Conservation (phyloP, 92 coral and sea anemone species). For the Blastomussa wellsi region DNA sequence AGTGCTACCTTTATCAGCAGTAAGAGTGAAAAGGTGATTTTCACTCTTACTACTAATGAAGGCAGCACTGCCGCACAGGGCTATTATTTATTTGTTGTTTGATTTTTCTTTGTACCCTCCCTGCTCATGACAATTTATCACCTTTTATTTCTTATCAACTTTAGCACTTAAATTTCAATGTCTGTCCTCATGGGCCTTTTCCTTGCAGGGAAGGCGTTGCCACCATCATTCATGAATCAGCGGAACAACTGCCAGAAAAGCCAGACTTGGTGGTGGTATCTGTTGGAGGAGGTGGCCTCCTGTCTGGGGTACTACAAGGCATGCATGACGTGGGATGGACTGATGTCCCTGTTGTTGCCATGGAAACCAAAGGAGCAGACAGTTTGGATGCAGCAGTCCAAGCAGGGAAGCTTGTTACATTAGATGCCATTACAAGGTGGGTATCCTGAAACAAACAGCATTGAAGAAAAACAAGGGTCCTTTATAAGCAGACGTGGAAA, state of each 20-base stretch:
- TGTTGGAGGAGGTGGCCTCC: slow-evolving; percentile 94
- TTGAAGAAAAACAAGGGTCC: background rate
- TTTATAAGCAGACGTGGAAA: no score
- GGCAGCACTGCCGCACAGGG: no score
- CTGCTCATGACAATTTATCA: no score
- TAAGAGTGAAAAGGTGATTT: no score
- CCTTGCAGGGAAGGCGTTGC: slow-evolving; percentile 87
- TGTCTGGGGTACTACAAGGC: slow-evolving; percentile 87
- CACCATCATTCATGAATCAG: slow-evolving; percentile 77
- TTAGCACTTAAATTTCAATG: background rate
- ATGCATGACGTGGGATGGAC: slow-evolving; percentile 94
- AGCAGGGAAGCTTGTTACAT: slow-evolving; percentile 79
- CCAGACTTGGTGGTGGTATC: slow-evolving; percentile 80
- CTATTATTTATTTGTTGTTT: no score
- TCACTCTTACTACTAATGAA: no score
- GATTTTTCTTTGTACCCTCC: no score
- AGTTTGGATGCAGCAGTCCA: slow-evolving; percentile 74
- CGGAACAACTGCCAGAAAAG: slow-evolving; percentile 69
- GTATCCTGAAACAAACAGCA: background rate
- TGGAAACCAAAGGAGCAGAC: slow-evolving; percentile 97
- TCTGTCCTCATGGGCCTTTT: background rate
- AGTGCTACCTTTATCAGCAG: no score
- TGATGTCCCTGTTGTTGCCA: slow-evolving; percentile 94
- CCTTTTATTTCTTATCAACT: no score
- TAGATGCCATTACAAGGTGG: slow-evolving; percentile 82